These are phyloP conservation scores for Neodiprion pinetum DNA, from an alignment of 1,140 invertebrate species.

Conservation along the genomic window DNA sequence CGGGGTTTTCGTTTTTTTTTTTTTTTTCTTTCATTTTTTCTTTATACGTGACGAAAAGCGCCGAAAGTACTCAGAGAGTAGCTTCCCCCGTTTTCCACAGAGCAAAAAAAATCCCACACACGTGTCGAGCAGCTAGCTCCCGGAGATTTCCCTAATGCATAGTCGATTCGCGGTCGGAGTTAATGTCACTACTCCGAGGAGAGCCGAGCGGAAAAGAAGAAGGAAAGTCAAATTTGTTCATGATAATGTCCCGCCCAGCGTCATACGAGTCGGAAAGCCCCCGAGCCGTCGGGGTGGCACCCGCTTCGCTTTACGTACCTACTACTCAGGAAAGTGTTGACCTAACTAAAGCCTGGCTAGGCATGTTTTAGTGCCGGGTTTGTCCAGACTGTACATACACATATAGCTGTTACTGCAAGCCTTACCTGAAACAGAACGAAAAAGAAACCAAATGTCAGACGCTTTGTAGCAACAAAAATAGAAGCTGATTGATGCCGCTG, in stretches of 20 bases:
- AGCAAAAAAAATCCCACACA: background rate
- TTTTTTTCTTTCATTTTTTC: background rate
- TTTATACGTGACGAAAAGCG: background rate
- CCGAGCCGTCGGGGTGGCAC: background rate
- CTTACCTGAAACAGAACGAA: background rate
- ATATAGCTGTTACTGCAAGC: background rate
- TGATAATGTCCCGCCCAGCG: constrained; percentile 41
- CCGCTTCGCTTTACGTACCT: background rate
- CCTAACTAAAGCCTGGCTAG: background rate
- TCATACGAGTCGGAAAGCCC: too few species aligned
- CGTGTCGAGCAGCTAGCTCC: background rate
- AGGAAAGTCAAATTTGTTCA: constrained; percentile 51
- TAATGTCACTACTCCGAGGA: background rate
- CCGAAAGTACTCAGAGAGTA: too few species aligned
- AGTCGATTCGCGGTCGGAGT: constrained; percentile 38
- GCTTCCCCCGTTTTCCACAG: too few species aligned
- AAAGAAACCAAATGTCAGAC: background rate
- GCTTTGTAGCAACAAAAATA: too few species aligned
- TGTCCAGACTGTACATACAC: background rate
- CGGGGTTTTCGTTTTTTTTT: background rate
- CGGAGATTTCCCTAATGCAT: constrained; percentile 44
- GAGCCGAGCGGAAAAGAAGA: constrained; percentile 14
- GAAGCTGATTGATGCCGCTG: background rate
- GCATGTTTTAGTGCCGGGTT: background rate
- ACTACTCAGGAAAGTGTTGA: background rate